phyloP scores from a whole-genome alignment of 2,797 vertebrate species.

The Tangara arthus region DNA sequence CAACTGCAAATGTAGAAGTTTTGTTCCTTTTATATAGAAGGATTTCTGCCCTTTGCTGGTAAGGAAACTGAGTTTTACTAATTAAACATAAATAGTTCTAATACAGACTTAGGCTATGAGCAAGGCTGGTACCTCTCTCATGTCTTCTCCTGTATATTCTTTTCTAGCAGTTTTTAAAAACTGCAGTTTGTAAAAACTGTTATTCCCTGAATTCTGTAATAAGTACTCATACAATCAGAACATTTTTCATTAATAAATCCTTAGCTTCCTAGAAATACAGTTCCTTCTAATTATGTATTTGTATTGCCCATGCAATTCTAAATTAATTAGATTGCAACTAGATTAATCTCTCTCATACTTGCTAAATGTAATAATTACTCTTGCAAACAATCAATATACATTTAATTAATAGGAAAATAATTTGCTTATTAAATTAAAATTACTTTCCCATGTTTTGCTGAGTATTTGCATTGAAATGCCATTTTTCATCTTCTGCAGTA shows the following conservation, averaged over 20 bases:
- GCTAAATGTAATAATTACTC: conserved; percentile 67
- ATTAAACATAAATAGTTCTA: not conserved
- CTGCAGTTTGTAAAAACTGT: not conserved
- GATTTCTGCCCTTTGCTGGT: not conserved
- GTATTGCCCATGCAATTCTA: conserved; percentile 65
- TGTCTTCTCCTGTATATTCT: not conserved
- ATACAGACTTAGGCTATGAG: not conserved
- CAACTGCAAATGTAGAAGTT: not conserved
- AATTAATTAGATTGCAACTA: conserved; percentile 75
- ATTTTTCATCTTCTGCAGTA: conserved; percentile 31
- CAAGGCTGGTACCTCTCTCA: not conserved
- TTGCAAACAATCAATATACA: conserved; percentile 72
- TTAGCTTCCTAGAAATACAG: conserved; percentile 42
- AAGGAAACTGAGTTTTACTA: not conserved
- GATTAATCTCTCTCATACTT: conserved; percentile 73
- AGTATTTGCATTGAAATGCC: conserved; percentile 11
- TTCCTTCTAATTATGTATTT: conserved; percentile 61
- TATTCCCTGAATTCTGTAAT: not conserved
- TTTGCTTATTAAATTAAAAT: conserved; percentile 72
- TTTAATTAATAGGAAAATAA: conserved; percentile 76
- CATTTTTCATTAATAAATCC: conserved; percentile 43
- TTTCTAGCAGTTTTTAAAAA: not conserved
- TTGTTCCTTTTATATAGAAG: not conserved
- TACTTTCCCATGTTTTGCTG: conserved; percentile 45
- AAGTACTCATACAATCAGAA: not conserved